Conservation (phyloP, 1,140 invertebrate genomes). For the Aphaenogaster floridana region DNA sequence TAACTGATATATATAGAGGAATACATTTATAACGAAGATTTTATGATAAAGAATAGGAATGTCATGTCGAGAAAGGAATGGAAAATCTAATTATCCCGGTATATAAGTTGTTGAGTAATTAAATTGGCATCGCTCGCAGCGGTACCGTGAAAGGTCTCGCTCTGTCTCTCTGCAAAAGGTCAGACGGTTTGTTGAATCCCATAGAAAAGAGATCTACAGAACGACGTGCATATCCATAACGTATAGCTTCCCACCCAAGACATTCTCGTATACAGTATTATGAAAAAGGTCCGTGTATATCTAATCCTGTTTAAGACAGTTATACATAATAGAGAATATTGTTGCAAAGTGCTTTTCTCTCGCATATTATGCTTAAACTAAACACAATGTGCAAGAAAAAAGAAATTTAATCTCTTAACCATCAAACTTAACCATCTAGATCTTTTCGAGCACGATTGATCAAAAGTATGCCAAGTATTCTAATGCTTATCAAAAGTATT, state of each 20-base stretch:
- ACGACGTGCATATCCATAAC: background rate
- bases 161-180: conserved; percentile 52
- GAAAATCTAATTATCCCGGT: conserved; percentile 26
- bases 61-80: background rate
- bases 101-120: conserved; percentile 59
- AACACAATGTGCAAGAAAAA: background rate
- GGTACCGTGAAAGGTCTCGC: conserved; percentile 53
- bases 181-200: background rate
- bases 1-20: background rate
- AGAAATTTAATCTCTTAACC: background rate
- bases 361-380: background rate
- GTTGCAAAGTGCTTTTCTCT: background rate
- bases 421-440: background rate
- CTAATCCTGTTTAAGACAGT: background rate
- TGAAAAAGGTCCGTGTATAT: background rate
- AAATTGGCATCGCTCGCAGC: conserved; percentile 62
- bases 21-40: background rate
- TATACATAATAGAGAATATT: background rate
- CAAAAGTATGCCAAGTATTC: background rate
- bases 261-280: background rate
- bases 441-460: background rate
- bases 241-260: background rate
- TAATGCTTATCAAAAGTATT: background rate
- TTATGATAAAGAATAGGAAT: background rate
- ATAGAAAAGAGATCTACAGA: conserved; percentile 1